Conservation (phyloP, 2,888 invertebrate genomes). For the Eupithecia insigniata region DNA sequence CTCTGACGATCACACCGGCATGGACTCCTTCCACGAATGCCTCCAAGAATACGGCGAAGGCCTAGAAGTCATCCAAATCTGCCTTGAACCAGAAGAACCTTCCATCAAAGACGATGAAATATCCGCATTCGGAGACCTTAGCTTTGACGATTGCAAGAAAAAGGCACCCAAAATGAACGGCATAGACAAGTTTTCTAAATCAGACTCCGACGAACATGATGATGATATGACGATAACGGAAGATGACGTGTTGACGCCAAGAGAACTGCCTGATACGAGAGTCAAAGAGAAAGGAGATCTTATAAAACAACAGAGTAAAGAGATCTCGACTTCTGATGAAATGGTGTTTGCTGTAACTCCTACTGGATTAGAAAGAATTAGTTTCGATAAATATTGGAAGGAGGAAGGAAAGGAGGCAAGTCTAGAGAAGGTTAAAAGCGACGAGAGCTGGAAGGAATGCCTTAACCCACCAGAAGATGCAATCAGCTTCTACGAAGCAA, state of each 20-base stretch:
- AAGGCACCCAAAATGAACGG: conserved; percentile 65
- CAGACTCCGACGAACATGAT: conserved; percentile 76
- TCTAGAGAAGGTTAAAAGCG: conserved; percentile 68
- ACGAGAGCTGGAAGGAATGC: conserved; percentile 78
- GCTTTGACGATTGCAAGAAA: conserved; percentile 73
- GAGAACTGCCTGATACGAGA: conserved; percentile 70
- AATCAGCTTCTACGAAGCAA: conserved; percentile 64
- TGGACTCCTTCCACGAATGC: conserved; percentile 87
- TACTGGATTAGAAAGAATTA: conserved; percentile 80
- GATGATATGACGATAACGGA: conserved; percentile 82
- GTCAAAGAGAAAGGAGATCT: conserved; percentile 63
- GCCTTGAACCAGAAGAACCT: conserved; percentile 84
- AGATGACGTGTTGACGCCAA: conserved; percentile 73
- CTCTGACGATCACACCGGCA: conserved; percentile 86
- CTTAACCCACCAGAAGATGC: conserved; percentile 67
- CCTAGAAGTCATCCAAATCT: conserved; percentile 85
- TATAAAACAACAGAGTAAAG: conserved; percentile 79
- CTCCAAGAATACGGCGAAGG: conserved; percentile 87
- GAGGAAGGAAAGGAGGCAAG: conserved; percentile 57
- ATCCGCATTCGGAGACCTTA: conserved; percentile 75
- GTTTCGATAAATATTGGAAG: conserved; percentile 80
- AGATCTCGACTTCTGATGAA: conserved; percentile 81
- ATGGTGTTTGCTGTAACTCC: conserved; percentile 83
- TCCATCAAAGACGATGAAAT: conserved; percentile 82
- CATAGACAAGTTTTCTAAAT: conserved; percentile 69